Evolutionary conservation across 2,888 invertebrate species (phyloP).

Genomic region (Erynnis tages): DNA sequence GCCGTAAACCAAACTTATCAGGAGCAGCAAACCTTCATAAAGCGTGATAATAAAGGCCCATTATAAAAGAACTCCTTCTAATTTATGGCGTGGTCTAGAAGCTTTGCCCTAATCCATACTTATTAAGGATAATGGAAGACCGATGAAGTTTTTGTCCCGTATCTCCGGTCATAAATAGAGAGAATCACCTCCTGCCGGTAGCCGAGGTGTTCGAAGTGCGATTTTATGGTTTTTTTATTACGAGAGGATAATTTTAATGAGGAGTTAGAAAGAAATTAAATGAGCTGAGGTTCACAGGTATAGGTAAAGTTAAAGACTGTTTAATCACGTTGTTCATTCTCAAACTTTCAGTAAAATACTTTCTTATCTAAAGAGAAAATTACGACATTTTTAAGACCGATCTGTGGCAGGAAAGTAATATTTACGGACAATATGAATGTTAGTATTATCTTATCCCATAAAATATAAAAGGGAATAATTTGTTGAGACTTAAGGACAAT

Average conservation of each 20-base stretch:
- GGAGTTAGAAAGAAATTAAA: constrained; percentile 40
- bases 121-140: constrained; percentile 79
- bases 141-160: constrained; percentile 74
- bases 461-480: too few species aligned
- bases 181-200: constrained; percentile 54
- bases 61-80: constrained; percentile 66
- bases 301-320: constrained; percentile 36
- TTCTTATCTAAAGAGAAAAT: too few species aligned
- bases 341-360: neutral
- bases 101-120: constrained; percentile 75
- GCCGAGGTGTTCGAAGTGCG: constrained; percentile 65
- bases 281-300: constrained; percentile 38
- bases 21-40: constrained; percentile 57
- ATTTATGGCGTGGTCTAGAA: constrained; percentile 66
- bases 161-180: constrained; percentile 68
- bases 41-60: constrained; percentile 64
- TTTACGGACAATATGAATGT: too few species aligned
- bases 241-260: constrained; percentile 53
- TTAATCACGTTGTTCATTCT: neutral
- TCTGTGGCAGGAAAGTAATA: too few species aligned
- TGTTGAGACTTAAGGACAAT: too few species aligned
- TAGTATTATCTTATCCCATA: too few species aligned
- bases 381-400: too few species aligned
- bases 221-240: constrained; percentile 63
- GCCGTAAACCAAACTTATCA: constrained; percentile 70